Evolutionary conservation across 1,140 invertebrate genomes (phyloP).

Genomic region (Aricia agestis): DNA sequence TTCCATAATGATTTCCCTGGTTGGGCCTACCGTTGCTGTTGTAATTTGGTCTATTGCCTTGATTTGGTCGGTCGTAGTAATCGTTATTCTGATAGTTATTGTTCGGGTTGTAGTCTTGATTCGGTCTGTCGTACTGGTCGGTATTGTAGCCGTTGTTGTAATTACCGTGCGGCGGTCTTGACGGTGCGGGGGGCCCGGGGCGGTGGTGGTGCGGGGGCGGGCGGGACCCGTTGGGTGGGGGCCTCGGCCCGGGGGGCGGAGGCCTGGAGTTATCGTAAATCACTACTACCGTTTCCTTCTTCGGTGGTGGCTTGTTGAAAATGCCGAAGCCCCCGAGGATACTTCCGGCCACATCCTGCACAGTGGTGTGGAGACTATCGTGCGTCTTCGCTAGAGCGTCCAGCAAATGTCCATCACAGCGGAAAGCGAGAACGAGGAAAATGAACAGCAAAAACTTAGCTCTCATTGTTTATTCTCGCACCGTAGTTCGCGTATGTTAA

Average conservation of each 20-base stretch:
- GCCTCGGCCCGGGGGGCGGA: not conserved
- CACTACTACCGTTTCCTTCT: slow-evolving; percentile 7
- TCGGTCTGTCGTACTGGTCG: not conserved
- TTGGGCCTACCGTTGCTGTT: slow-evolving; percentile 14
- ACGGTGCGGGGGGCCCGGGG: not conserved
- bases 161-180: not conserved
- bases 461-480: not conserved
- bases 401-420: not conserved
- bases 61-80: not conserved
- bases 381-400: slow-evolving; percentile 12
- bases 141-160: not conserved
- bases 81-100: not conserved
- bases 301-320: not conserved
- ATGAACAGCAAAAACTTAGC: not conserved
- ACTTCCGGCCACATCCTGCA: not conserved
- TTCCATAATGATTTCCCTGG: slow-evolving; percentile 4
- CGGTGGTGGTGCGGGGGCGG: not conserved
- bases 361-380: not conserved
- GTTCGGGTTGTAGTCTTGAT: not conserved
- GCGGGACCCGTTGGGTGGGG: not conserved
- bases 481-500: not conserved
- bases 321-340: slow-evolving; percentile 11
- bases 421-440: not conserved
- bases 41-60: not conserved
- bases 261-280: not conserved